Base-by-base conservation (phyloP, 2,888 invertebrate genomes). In the Diplazon laetatorius region DNA sequence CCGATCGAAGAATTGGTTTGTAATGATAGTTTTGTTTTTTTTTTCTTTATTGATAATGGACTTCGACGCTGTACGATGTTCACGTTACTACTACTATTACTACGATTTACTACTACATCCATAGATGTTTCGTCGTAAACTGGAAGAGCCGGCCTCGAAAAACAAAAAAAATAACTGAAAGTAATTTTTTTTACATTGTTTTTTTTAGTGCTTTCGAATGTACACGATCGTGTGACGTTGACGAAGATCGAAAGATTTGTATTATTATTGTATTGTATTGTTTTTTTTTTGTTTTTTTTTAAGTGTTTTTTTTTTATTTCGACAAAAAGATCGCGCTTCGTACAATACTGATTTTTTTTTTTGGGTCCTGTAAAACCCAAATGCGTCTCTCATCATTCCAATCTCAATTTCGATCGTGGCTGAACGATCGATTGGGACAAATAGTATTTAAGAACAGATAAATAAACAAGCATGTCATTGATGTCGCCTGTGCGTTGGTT, bases 121-220 rank as follows among this genome's bases (percentile, higher is more conserved):
- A n/a, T n/a, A n/a, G n/a, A 44, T 25, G 30, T 55, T 52, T 76
- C 60, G 66, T 62, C 39, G 55, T 37, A 87, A 83, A 84, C 83
- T 52, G 39, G 22, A n/a, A 68, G 76, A 76, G 76, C 66, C 66
- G 76, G 62, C 55, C 72, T 72, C 77, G 66, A 63, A 12, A 52
- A 62, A 66, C 12, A 55, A 52, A n/a, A 14, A 52, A 52, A 30
- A 30, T 5, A 30, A 30, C 30, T 5, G 30, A 30, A 6, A 30
- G 30, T 5, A 6, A 55, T 30, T 30, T 55, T 55, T 30, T 55
- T 55, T 55, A 30, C 30, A 30, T n/a, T n/a, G n/a, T n/a, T n/a
- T n/a, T n/a, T n/a, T n/a, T n/a, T n/a, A n/a, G n/a, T n/a, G n/a
- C n/a, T 63, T 65, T 42, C 57, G 25, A 57, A 71, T 18, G 52